phyloP scores from a whole-genome alignment of 2,888 invertebrate species.

The Luperina nickerlii region DNA sequence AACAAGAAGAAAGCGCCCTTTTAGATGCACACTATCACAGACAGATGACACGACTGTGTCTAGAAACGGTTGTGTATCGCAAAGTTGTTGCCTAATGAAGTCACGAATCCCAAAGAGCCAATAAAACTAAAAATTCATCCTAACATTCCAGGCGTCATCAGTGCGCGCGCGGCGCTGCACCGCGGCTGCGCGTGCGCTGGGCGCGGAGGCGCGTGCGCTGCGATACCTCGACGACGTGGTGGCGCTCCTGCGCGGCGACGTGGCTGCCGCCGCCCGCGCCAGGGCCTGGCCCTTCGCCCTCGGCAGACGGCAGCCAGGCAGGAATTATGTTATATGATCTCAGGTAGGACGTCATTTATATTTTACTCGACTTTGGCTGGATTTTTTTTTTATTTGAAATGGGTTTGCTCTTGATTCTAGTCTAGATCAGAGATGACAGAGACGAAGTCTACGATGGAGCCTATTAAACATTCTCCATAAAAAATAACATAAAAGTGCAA shows the following conservation, averaged over 20 bases:
- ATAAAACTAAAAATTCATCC: neutral
- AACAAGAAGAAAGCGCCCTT: neutral
- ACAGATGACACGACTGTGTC: neutral
- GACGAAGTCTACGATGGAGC: too few species aligned
- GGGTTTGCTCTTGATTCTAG: too few species aligned
- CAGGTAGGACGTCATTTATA: slow-evolving; percentile 57
- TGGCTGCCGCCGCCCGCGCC: slow-evolving; percentile 79
- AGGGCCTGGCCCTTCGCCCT: slow-evolving; percentile 86
- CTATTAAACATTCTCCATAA: too few species aligned
- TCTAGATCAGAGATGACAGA: too few species aligned
- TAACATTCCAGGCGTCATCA: slow-evolving; percentile 76
- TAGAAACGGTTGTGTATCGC: neutral
- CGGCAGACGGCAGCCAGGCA: slow-evolving; percentile 77
- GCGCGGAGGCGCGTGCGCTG: slow-evolving; percentile 86
- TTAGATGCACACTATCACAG: neutral
- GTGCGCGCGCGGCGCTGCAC: slow-evolving; percentile 84
- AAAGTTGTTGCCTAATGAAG: neutral
- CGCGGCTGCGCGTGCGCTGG: slow-evolving; percentile 85
- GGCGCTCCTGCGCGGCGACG: slow-evolving; percentile 88
- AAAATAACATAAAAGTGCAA: too few species aligned
- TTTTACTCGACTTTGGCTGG: neutral
- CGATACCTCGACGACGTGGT: slow-evolving; percentile 90
- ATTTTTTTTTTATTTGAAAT: too few species aligned
- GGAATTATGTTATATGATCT: slow-evolving; percentile 84
- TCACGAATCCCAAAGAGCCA: neutral